Percentiles rank a stretch among this genome's conserved stretches.
Evolutionary conservation across 2,888 invertebrate species (phyloP).

Genomic region (Ommatoiulus sabulosus): DNA sequence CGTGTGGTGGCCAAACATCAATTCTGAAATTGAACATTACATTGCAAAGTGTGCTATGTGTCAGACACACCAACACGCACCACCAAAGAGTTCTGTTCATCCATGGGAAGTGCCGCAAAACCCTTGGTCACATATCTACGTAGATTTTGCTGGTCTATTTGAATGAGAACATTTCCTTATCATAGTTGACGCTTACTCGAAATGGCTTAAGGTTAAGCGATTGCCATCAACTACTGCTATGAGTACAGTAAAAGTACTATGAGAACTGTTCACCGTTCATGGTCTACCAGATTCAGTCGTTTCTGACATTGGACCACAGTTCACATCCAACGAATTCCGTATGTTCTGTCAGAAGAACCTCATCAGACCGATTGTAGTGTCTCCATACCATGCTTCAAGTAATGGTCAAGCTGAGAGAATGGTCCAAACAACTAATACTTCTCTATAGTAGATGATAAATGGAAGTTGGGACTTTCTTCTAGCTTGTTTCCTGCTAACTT

Average conservation of each 20-base stretch:
- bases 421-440: not conserved
- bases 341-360: not conserved
- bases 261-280: not conserved
- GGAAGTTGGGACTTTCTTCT: not conserved
- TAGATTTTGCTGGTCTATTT: constrained; percentile 66
- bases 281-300: not conserved
- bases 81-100: not conserved
- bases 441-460: not conserved
- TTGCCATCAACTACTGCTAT: not conserved
- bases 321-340: not conserved
- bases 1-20: constrained; percentile 58
- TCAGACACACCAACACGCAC: not conserved
- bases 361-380: not conserved
- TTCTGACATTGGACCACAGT: not conserved
- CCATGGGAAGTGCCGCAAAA: not conserved
- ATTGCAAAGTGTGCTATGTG: constrained; percentile 25
- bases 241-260: not conserved
- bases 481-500: not conserved
- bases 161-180: constrained; percentile 59
- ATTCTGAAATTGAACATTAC: constrained; percentile 49
- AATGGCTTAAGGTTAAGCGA: not conserved
- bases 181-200: constrained; percentile 27
- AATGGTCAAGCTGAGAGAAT: not conserved
- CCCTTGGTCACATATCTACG: constrained; percentile 63
- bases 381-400: constrained; percentile 36